Base-by-base conservation (phyloP, 1,140 invertebrate species). In the Cyrtorhinus lividipennis region DNA sequence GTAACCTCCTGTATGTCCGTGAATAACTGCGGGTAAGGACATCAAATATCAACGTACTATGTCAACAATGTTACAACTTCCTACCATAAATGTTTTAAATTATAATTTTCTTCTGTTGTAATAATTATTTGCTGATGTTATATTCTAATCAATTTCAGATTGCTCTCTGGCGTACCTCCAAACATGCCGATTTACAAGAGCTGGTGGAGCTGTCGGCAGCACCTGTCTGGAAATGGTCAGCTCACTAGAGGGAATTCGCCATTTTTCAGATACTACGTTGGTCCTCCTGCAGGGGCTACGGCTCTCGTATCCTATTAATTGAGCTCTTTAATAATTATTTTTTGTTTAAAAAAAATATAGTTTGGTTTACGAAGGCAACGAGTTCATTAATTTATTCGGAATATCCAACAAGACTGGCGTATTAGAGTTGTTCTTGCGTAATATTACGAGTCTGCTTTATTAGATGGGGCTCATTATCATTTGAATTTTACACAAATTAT, bases 1-100 rank as follows among this genome's bases (percentile, higher is more conserved):
- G 88, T 94, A 0, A 87, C 87, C 27, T 87, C 88, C 66, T 90
- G 90, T 71, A 92, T 92, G 85, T 80, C 83, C 64, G 85, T 93
- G 1, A 86, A 84, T 62, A 81, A 86, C 59, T 82, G 82, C n/a
- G 82, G 82, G 80, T 81, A 69, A 77, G 76, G 72, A 26, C 1
- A 1, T 58, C 24, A 12, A 53, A 25, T 44, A 13, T 61, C 12
- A 61, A 38, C 15, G n/a, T n/a, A n/a, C n/a, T n/a, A n/a, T 38
- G 30, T 8, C 30, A 38, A 38, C 30, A 38, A 38, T 38, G 15
- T 38, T 38, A 38, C 15, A 38, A 38, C 15, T 5, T 38, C 30
- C n/a, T n/a, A 38, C 24, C n/a, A 22, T 27, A 12, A 26, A 24
- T 12, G 20, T 45, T 24, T 44, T 61, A 48, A 48, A 62, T 24